Evolutionary conservation across 2,888 invertebrate genomes (phyloP), one percentile per base, ranked within the genome.

Genomic region (Pachycephus smyrnensis): DNA sequence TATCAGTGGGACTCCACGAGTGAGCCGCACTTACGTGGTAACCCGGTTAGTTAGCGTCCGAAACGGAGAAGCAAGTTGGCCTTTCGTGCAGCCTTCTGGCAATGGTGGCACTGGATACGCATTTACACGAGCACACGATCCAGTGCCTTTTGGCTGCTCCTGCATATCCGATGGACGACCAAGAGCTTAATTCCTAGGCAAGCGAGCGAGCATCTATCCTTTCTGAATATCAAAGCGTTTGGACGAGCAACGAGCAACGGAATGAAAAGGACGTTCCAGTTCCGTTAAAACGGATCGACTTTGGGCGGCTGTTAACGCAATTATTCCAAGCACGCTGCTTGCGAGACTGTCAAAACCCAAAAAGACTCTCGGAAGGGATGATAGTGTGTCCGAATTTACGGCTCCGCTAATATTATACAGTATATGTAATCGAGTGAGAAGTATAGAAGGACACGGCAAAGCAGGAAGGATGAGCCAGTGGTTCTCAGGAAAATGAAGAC

Each of bases 1-100:
- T 76, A 79, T 79, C n/a, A 74, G 30, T 12, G 74, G 36, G 4
- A 2, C 15, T 32, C 31, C 31, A 33, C 12, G 71, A 71, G 71
- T 15, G 30, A 71, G 30, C 33, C 9, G n/a, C 9, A n/a, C 37
- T 33, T 12, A 36, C 37, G 74, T 11, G 74, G 23, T 23, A 23
- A 35, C 33, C 36, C 31, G 36, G 12, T 35, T 15, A 74, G 23
- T 74, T 74, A 74, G 74, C 36, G 35, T 71, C 31, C 32, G 31
- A 33, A 71, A 33, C 32, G 71, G 12, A 23, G 9, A 30, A 30
- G 31, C 31, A 55, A 23, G 23, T 71, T 31, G 31, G 71, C 12
- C 71, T 30, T 23, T 71, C 12, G 71, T 9, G 9, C 23, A 55
- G 23, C 23, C 55, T 55, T 55, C 2, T 23, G 55, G 23, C 55